Evolutionary conservation across 2,888 invertebrate genomes (phyloP), one percentile per base, ranked within the genome.

Genomic region (Agrochola litura): DNA sequence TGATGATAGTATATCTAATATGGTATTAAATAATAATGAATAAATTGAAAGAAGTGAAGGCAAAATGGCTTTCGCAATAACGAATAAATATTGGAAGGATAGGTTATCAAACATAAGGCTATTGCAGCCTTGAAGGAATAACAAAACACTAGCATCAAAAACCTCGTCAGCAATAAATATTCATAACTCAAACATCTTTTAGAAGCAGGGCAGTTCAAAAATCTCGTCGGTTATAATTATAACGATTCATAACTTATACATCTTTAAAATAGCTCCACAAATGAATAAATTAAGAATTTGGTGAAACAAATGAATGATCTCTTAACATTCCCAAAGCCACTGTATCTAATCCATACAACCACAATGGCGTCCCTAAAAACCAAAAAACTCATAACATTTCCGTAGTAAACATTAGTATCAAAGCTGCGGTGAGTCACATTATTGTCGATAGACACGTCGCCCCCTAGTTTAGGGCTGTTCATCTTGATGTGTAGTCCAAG

Each of bases 381-480:
- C 8, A 84, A 88, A 79, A 78, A 73, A 64, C 68, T 82, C 65
- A 64, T 80, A 77, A 74, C 37, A 67, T 83, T 84, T 89, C 88
- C 79, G 86, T 74, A 73, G 82, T 81, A 87, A 91, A 92, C 90
- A 92, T 92, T 92, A 92, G 91, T 93, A 92, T 92, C 91, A 90
- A 91, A 87, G 89, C 87, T 92, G 92, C 86, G 93, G 93, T 93
- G 92, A 91, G 84, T 91, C 92, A 92, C 89, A 92, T 92, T 92
- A 93, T 90, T 91, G 83, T 63, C 76, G 73, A 89, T 90, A 90
- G 90, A 87, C 85, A 89, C 86, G 87, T 90, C 92, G 86, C 92
- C 92, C 92, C 91, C 89, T 86, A 83, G 86, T 88, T 89, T 88
- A 87, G 90, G 92, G 91, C 90, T 89, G 88, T 85, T 86, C 88